Evolutionary conservation across 2,113 vertebrate species (phyloP), one percentile per base, ranked within the genome.

Genomic region (Actinemys pallida): DNA sequence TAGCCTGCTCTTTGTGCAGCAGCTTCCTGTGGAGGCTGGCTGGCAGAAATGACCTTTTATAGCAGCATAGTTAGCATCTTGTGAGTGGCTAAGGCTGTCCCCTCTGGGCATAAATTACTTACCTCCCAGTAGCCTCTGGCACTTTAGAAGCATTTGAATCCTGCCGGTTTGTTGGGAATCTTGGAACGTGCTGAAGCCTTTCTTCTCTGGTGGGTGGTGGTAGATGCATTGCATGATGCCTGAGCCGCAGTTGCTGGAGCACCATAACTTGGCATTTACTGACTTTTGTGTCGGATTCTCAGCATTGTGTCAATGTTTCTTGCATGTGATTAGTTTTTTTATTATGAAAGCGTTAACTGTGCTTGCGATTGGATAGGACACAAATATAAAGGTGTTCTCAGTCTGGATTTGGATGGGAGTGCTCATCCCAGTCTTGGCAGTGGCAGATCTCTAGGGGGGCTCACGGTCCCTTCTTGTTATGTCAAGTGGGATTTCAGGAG

Each of bases 41-140:
- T 2, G 5, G 59, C 89, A 94, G 39, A 81, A 52, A 76, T 82
- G 85, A 89, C 7, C 3, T 87, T 76, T 45, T 35, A 0, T 16
- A 3, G 84, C 54, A 8, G 83, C 62, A 75, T 27, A 56, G 86
- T 47, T 2, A 90, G 31, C 13, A 0, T 92, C 86, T 90, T 5
- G 53, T 88, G 81, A 1, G 6, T 76, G 91, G 87, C 89, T 85
- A 89, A 69, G 87, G 69, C 93, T 47, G 83, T 97, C 93, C 96
- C 91, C 94, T 97, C 90, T 54, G 90, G 81, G 87, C 95, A 90
- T 94, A 96, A 97, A 93, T 90, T 95, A 85, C 90, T 83, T 86
- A 50, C 81, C 76, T 93, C 29, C 92, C 84, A 91, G 83, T 94
- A 94, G 93, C 82, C 95, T 91, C 72, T 57, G 54, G 65, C 88